Evolutionary conservation across 2,888 invertebrate genomes (phyloP).

Genomic region (Metallyticus violacea): DNA sequence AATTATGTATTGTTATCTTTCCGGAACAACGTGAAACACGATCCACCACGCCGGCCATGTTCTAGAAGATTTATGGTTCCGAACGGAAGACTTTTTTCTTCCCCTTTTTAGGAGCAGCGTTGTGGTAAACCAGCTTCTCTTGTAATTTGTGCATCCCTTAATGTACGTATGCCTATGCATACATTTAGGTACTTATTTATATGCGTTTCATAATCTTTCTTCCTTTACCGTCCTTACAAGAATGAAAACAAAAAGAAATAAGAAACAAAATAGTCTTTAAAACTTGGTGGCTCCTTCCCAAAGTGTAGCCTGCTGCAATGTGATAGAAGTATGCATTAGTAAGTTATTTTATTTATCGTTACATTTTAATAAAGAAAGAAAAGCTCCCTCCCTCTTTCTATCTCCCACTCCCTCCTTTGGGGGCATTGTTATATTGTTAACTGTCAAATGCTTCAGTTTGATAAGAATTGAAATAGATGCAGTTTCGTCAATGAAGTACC

Average conservation of each 20-base stretch:
- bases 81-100: background rate
- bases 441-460: too few species aligned
- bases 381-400: too few species aligned
- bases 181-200: background rate
- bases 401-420: too few species aligned
- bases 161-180: too few species aligned
- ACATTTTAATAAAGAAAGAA: too few species aligned
- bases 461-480: too few species aligned
- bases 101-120: background rate
- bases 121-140: background rate
- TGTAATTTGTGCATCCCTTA: background rate
- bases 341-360: background rate
- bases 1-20: too few species aligned
- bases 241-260: background rate
- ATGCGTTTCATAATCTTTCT: background rate
- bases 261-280: background rate
- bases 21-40: too few species aligned
- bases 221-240: background rate
- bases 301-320: background rate
- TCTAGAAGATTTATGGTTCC: background rate
- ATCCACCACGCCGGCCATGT: too few species aligned
- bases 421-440: too few species aligned
- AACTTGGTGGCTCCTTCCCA: background rate
- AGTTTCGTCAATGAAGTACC: too few species aligned
- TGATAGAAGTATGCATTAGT: background rate